These are phyloP conservation scores for Otocyon megalotis DNA, from an alignment of 2,113 vertebrate genomes.

Conservation along the genomic window DNA sequence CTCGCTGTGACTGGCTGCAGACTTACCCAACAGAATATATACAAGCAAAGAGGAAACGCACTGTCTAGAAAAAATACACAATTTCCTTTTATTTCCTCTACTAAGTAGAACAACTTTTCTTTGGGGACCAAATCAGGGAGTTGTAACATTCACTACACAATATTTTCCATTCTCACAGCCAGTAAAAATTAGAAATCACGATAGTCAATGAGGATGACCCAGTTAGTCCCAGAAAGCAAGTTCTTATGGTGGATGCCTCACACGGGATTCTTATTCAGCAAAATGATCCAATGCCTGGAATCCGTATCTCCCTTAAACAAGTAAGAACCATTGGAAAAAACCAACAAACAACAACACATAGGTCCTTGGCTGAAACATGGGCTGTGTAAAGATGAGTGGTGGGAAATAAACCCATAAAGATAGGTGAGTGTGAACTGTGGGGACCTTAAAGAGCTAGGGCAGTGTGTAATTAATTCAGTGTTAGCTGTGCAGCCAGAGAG, in stretches of 20 bases:
- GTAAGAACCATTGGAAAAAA: neutral
- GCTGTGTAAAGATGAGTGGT: neutral
- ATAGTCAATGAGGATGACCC: neutral
- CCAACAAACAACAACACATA: neutral
- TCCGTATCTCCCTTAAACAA: neutral
- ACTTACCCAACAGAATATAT: constrained; percentile 55
- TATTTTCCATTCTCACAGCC: constrained; percentile 48
- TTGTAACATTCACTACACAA: constrained; percentile 51
- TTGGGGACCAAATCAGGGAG: constrained; percentile 49
- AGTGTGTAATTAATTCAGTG: neutral
- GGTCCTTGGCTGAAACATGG: neutral
- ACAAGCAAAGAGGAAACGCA: constrained; percentile 67
- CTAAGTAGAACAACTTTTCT: constrained; percentile 48
- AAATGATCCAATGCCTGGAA: constrained; percentile 42
- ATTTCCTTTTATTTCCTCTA: constrained; percentile 73
- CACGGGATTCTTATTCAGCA: neutral
- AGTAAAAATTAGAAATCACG: constrained; percentile 46
- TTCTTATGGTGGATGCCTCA: neutral
- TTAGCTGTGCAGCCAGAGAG: neutral
- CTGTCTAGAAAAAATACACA: constrained; percentile 70
- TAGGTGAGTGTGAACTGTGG: neutral
- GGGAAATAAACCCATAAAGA: neutral
- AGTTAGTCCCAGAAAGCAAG: constrained; percentile 48
- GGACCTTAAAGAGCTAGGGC: neutral
- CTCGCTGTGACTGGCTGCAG: neutral